phyloP scores from a whole-genome alignment of 2,797 vertebrate species.

The Acridotheres tristis region DNA sequence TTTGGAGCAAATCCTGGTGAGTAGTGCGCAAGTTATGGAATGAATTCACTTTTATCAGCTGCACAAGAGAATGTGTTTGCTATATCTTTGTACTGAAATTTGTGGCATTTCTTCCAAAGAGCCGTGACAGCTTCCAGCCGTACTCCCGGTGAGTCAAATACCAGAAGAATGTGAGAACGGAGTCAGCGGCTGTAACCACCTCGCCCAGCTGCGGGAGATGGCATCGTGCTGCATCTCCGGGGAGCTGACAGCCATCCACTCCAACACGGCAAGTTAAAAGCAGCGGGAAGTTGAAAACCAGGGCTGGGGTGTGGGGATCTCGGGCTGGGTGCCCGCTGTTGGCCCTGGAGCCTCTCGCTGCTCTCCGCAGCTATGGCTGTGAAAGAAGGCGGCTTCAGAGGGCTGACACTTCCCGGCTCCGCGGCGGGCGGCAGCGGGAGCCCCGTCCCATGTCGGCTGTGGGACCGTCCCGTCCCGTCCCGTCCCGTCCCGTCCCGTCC shows the following conservation, averaged over 20 bases:
- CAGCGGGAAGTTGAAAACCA: not conserved
- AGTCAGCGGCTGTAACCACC: not conserved
- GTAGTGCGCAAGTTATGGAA: not conserved
- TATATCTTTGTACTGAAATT: not conserved
- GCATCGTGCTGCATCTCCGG: no score
- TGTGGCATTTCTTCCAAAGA: not conserved
- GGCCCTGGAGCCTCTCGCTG: no score
- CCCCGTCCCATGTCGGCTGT: not conserved
- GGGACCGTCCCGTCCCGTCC: no score
- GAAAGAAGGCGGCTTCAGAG: not conserved
- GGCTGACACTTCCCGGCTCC: not conserved
- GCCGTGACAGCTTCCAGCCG: not conserved
- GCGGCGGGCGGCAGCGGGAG: not conserved
- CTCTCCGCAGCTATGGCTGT: not conserved
- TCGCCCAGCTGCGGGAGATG: not conserved
- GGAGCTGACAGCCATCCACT: fast-evolving
- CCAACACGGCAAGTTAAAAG: not conserved
- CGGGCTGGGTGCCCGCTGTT: fast-evolving
- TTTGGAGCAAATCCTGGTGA: not conserved
- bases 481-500: not conserved
- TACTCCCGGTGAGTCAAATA: not conserved
- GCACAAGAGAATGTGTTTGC: not conserved
- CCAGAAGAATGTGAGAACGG: fast-evolving
- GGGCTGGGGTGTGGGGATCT: not conserved
- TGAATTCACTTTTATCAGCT: not conserved